phyloP scores from a whole-genome alignment of 2,113 vertebrate species.

The Diadophis punctatus region DNA sequence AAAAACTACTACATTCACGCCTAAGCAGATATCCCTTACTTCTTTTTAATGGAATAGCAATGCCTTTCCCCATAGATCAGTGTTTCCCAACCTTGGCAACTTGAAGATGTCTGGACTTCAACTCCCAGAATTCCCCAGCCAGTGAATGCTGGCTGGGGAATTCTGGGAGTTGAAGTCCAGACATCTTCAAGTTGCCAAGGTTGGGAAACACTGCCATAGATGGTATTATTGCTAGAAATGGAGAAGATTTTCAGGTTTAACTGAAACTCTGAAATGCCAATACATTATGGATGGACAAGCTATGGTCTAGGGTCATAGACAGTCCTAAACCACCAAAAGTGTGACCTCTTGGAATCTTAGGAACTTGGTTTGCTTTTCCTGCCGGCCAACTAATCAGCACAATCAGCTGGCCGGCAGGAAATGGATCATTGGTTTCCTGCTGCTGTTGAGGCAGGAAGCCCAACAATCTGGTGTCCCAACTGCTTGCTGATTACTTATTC shows the following conservation, averaged over 20 bases:
- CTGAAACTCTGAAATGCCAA: not conserved
- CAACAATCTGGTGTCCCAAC: not conserved
- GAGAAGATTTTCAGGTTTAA: not conserved
- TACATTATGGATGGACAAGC: not conserved
- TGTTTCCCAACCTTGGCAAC: too few relatives aligned
- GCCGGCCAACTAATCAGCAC: not conserved
- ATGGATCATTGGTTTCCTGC: not conserved
- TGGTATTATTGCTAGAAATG: not conserved
- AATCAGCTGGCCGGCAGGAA: not conserved
- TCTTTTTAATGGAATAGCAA: not conserved
- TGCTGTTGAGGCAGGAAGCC: not conserved
- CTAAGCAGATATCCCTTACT: not conserved
- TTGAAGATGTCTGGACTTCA: too few relatives aligned
- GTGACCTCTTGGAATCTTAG: not conserved
- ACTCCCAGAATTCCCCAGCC: too few relatives aligned
- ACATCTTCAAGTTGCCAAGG: too few relatives aligned
- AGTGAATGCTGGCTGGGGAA: too few relatives aligned
- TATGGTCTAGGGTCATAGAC: not conserved
- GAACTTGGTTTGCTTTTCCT: not conserved
- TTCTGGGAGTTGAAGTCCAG: too few relatives aligned
- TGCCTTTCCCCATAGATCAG: not conserved
- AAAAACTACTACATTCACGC: not conserved
- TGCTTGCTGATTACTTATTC: not conserved
- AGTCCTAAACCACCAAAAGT: not conserved
- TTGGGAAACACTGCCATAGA: too few relatives aligned